Conservation (phyloP, 2,888 invertebrate species). For the Nezara viridula region DNA sequence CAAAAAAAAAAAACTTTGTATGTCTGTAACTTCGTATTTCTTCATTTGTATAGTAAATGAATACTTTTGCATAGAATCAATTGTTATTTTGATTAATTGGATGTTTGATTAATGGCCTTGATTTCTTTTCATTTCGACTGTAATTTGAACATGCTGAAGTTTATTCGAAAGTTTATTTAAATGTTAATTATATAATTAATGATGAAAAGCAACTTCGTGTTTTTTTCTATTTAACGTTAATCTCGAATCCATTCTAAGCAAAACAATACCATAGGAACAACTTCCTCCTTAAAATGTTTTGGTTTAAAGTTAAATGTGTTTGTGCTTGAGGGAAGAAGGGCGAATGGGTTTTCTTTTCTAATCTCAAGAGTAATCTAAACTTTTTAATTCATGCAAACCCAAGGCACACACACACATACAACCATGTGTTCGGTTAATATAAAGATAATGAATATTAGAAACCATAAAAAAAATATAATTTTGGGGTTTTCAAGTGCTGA, state of each 20-base stretch:
- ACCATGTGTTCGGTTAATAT: neutral
- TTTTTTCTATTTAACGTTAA: neutral
- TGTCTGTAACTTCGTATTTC: too few relatives aligned
- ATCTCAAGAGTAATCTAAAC: conserved; percentile 24
- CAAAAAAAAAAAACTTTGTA: too few relatives aligned
- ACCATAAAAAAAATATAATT: neutral
- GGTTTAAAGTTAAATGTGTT: conserved; percentile 29
- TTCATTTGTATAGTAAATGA: too few relatives aligned
- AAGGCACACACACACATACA: neutral
- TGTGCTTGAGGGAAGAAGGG: neutral
- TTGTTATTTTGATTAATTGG: too few relatives aligned
- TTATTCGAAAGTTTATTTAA: too few relatives aligned
- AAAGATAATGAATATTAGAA: conserved; percentile 3
- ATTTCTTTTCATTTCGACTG: too few relatives aligned
- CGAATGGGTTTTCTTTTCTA: neutral
- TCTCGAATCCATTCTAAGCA: neutral
- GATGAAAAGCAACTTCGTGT: neutral
- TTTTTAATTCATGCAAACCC: conserved; percentile 25
- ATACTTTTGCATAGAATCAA: too few relatives aligned
- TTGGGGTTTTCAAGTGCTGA: neutral
- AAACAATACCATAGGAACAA: neutral
- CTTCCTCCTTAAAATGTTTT: neutral
- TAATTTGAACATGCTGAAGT: too few relatives aligned
- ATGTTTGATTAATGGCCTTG: too few relatives aligned
- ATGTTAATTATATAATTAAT: too few relatives aligned